phyloP scores from a whole-genome alignment of 2,888 invertebrate genomes.

The Cataglyphis livida region DNA sequence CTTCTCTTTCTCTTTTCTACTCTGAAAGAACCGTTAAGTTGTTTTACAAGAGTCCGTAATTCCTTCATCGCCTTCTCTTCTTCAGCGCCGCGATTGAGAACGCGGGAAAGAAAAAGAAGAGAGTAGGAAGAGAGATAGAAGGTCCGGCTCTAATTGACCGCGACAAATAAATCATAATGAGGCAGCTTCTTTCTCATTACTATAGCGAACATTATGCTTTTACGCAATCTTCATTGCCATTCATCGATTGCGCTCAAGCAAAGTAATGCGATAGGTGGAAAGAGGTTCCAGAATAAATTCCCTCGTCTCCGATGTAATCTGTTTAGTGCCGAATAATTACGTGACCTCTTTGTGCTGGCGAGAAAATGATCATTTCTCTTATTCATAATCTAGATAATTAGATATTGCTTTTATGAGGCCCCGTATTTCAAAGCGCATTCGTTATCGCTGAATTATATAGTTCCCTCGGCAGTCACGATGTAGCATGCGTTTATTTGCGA shows the following conservation, averaged over 20 bases:
- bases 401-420: slow-evolving; percentile 33
- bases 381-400: slow-evolving; percentile 62
- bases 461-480: not conserved
- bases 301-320: slow-evolving; percentile 63
- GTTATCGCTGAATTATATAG: slow-evolving; percentile 27
- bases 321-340: slow-evolving; percentile 63
- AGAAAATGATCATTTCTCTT: slow-evolving; percentile 62
- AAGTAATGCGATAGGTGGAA: slow-evolving; percentile 22
- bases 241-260: slow-evolving; percentile 55
- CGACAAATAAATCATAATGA: slow-evolving; percentile 77
- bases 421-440: slow-evolving; percentile 29
- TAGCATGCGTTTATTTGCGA: slow-evolving; percentile 38
- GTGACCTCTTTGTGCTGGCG: slow-evolving; percentile 22
- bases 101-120: not conserved
- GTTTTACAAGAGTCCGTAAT: slow-evolving; percentile 76
- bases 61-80: slow-evolving; percentile 71
- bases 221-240: slow-evolving; percentile 74
- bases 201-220: slow-evolving; percentile 71
- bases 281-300: slow-evolving; percentile 64
- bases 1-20: slow-evolving; percentile 67
- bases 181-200: slow-evolving; percentile 75
- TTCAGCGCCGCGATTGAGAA: not conserved
- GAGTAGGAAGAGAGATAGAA: slow-evolving; percentile 15
- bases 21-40: slow-evolving; percentile 70
- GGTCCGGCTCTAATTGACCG: slow-evolving; percentile 72